Evolutionary conservation across 2,797 vertebrate species (phyloP).

Genomic region (Capromys pilorides): DNA sequence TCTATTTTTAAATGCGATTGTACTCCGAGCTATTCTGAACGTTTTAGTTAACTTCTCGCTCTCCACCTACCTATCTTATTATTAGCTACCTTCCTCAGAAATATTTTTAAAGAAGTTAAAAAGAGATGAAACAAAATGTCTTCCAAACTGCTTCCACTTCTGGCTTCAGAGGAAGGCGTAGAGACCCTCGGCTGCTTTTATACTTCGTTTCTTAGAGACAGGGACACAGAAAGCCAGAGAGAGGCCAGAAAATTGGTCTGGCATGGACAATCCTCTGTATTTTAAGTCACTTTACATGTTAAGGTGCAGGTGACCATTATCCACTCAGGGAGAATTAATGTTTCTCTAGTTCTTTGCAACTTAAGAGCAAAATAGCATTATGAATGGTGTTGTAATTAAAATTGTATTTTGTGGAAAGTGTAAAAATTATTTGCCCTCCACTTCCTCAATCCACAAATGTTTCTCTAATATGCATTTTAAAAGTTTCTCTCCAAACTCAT

Average conservation of each 20-base stretch:
- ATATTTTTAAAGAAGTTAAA: slow-evolving; percentile 76
- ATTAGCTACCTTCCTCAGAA: slow-evolving; percentile 77
- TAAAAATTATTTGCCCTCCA: background rate
- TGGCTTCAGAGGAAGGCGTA: slow-evolving; percentile 60
- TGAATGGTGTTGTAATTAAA: background rate
- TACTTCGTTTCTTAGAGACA: slow-evolving; percentile 58
- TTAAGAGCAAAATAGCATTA: slow-evolving; percentile 10
- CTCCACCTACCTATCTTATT: slow-evolving; percentile 78
- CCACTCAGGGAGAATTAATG: background rate
- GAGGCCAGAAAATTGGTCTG: slow-evolving; percentile 32
- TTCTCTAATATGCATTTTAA: background rate
- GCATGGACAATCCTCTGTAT: slow-evolving; percentile 32
- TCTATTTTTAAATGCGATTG: slow-evolving; percentile 81
- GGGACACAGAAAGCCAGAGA: slow-evolving; percentile 53
- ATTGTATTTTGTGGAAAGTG: background rate
- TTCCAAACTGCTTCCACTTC: slow-evolving; percentile 71
- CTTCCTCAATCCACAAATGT: background rate
- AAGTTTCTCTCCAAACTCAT: background rate
- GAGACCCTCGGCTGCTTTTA: slow-evolving; percentile 53
- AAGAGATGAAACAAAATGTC: slow-evolving; percentile 79
- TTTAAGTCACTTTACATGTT: slow-evolving; percentile 55
- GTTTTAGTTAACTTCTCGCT: slow-evolving; percentile 76
- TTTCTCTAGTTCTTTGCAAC: background rate
- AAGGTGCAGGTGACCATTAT: background rate
- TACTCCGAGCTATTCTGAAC: slow-evolving; percentile 78